A percentile compares a stretch with the other conserved stretches of the same genome.
Evolutionary conservation across 2,888 invertebrate genomes (phyloP).

Genomic region (Protodeltote pygarga): DNA sequence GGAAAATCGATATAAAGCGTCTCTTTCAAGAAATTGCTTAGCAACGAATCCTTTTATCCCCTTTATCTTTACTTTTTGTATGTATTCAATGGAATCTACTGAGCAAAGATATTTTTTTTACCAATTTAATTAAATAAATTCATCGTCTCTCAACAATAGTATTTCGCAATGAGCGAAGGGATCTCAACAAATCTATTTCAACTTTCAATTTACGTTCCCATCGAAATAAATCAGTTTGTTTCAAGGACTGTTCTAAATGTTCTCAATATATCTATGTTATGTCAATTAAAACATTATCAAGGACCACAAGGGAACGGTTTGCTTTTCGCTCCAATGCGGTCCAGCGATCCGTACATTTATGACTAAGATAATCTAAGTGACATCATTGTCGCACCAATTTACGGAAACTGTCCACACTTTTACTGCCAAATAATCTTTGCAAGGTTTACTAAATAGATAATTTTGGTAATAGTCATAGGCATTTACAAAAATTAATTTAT

Average conservation of each 20-base stretch:
- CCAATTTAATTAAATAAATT: too few species aligned
- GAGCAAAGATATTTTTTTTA: too few species aligned
- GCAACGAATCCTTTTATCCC: neutral
- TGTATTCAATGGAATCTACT: too few species aligned
- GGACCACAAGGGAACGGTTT: slow-evolving; percentile 63
- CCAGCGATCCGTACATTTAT: slow-evolving; percentile 21
- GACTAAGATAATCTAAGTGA: slow-evolving; percentile 13
- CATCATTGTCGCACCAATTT: slow-evolving; percentile 17
- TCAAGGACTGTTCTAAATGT: slow-evolving; percentile 6
- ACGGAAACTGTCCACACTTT: slow-evolving; percentile 20
- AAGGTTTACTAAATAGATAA: neutral
- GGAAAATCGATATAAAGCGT: slow-evolving; percentile 20
- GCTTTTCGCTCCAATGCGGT: slow-evolving; percentile 48
- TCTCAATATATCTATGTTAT: slow-evolving; percentile 12
- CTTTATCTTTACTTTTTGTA: neutral
- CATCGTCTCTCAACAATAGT: too few species aligned
- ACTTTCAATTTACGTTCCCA: slow-evolving; percentile 17
- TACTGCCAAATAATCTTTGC: slow-evolving; percentile 7
- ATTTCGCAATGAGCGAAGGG: neutral
- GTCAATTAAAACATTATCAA: slow-evolving; percentile 55
- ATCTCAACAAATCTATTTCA: neutral
- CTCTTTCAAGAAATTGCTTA: slow-evolving; percentile 15
- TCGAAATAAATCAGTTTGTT: slow-evolving; percentile 15
- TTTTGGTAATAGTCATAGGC: too few species aligned
- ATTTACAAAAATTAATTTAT: too few species aligned